Evolutionary conservation across 1,140 invertebrate species (phyloP), one percentile per base, ranked within the genome.

Genomic region (Leptopilina clavipes): DNA sequence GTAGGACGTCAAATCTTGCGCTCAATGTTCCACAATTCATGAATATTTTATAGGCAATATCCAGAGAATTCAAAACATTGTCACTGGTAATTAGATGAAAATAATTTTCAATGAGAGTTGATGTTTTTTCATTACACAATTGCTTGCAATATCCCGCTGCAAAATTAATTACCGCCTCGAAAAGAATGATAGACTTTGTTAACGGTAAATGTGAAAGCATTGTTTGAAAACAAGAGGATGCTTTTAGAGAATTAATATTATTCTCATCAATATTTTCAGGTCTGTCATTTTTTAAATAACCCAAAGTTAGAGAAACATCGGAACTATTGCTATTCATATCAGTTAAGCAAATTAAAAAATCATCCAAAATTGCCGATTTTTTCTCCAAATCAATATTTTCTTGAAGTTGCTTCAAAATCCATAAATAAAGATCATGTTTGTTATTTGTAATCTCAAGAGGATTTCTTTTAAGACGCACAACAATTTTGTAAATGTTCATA

Each of bases 271-370:
- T 48, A 56, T 78, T 73, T 8, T 77, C 48, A 12, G 70, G 6
- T 45, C 40, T 71, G 11, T 81, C 59, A n/a, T 40, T 80, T 40
- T 72, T 3, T 86, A 76, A 7, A 43, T 56, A 0, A 37, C 19
- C 19, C n/a, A 89, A 72, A 40, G 85, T 84, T 0, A 44, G 56
- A 72, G 74, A 71, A 0, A 89, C 37, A 37, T 85, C 79, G 1
- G 77, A 43, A 76, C 81, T 74, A 8, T 81, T 25, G 0, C 72
- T 48, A 3, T 79, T 77, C 73, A 77, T 79, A 44, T 85, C 80
- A 0, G 76, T 83, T 17, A 91, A 45, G 54, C 86, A 89, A 22
- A 85, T 25, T 2, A 89, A 74, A 76, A 91, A 91, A 81, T 86
- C 81, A 52, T 82, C 75, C 2, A 91, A 71, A 25, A 90, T 83